A percentile compares a stretch with the other conserved stretches of the same genome.
Conservation (phyloP, 2,797 vertebrate genomes). For the Pipistrellus nathusii region DNA sequence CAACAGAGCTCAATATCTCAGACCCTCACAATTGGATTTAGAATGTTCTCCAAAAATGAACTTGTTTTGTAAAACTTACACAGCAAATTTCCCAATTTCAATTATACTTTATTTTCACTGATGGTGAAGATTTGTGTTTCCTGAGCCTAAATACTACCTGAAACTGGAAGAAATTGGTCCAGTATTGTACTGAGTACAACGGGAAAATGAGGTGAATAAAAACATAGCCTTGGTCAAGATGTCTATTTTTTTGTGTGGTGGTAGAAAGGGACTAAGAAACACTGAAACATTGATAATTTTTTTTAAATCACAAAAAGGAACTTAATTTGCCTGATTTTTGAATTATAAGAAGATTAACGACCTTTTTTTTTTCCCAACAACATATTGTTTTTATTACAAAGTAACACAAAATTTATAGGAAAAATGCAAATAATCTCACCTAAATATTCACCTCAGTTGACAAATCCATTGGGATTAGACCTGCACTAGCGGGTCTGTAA, state of each 20-base stretch:
- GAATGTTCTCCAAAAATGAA: not conserved
- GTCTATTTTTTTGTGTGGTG: not conserved
- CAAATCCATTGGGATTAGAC: constrained; percentile 20
- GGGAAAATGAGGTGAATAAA: not conserved
- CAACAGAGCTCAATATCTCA: not conserved
- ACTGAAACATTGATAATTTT: not conserved
- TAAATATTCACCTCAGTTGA: constrained; percentile 6
- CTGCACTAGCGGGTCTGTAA: not conserved
- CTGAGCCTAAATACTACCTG: not conserved
- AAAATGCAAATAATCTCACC: not conserved
- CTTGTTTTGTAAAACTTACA: not conserved
- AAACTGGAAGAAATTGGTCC: not conserved
- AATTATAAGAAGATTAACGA: not conserved
- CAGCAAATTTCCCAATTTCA: not conserved
- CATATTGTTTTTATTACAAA: not conserved
- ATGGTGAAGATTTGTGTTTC: constrained; percentile 28
- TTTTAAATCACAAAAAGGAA: not conserved
- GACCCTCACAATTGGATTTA: not conserved
- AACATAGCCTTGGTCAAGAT: not conserved
- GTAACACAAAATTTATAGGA: not conserved
- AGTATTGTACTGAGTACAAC: not conserved
- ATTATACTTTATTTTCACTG: not conserved
- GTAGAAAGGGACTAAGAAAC: not conserved
- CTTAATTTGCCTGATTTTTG: constrained; percentile 12
- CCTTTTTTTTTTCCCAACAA: not conserved